phyloP scores from a whole-genome alignment of 2,888 invertebrate genomes.

The Tetanocera ferruginea region DNA sequence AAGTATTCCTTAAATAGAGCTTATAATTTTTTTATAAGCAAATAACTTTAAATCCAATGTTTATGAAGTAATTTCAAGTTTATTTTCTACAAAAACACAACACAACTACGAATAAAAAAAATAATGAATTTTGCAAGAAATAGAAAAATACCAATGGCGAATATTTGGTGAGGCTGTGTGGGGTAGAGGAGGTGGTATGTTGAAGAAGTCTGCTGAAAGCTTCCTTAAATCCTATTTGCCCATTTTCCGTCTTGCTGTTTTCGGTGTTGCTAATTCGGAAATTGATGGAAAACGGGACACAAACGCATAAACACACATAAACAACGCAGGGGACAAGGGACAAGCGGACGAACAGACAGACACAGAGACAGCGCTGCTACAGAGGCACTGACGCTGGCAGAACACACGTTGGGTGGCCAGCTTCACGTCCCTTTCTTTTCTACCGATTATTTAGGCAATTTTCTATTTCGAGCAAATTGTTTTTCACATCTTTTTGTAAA shows the following conservation, averaged over 20 bases:
- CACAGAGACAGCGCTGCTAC: background rate
- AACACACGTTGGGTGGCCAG: background rate
- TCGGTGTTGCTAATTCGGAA: constrained; percentile 19
- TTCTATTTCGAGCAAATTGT: background rate
- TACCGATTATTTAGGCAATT: background rate
- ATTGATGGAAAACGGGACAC: constrained; percentile 8
- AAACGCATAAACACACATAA: background rate
- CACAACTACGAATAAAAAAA: background rate
- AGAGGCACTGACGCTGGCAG: background rate
- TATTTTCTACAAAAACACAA: background rate
- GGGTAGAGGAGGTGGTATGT: background rate
- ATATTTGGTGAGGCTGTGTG: background rate
- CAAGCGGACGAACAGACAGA: background rate
- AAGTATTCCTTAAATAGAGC: no score
- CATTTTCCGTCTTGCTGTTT: constrained; percentile 11
- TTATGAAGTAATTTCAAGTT: no score
- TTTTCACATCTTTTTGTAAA: background rate
- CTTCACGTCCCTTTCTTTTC: background rate
- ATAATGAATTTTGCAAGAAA: background rate
- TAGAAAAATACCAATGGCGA: background rate
- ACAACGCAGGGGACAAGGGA: constrained; percentile 4
- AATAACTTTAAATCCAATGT: no score
- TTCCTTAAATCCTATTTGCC: constrained; percentile 5
- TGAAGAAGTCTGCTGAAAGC: background rate
- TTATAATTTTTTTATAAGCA: no score